These are phyloP conservation scores for Ibidorhyncha struthersii DNA, from an alignment of 2,113 vertebrate genomes.

Conservation along the genomic window DNA sequence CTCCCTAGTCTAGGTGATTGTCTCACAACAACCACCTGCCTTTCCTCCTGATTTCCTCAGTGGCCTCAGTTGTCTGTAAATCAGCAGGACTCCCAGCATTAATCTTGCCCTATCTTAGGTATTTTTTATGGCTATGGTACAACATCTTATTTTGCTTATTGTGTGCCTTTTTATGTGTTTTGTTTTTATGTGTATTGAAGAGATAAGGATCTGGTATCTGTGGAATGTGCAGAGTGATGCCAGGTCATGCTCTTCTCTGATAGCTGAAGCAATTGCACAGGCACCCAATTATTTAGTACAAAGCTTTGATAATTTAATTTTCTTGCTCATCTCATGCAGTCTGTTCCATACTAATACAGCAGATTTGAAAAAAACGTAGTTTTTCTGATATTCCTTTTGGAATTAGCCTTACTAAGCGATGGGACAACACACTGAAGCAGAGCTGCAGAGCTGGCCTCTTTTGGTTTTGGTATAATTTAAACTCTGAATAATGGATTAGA, in stretches of 20 bases:
- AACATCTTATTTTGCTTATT: background rate
- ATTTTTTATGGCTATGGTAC: background rate
- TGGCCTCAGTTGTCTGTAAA: background rate
- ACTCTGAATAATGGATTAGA: background rate
- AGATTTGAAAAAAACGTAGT: background rate
- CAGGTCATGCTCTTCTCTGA: conserved; percentile 54
- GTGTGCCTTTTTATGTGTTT: background rate
- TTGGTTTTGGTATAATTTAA: background rate
- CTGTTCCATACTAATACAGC: conserved; percentile 55
- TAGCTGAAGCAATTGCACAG: conserved; percentile 55
- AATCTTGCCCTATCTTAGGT: background rate
- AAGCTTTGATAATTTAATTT: conserved; percentile 66
- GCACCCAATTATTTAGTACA: conserved; percentile 71
- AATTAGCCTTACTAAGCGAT: background rate
- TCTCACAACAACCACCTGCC: background rate
- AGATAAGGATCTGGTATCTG: background rate
- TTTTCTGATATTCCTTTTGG: background rate
- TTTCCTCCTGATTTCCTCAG: background rate
- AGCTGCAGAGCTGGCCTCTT: background rate
- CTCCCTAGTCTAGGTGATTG: background rate
- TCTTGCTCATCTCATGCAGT: conserved; percentile 42
- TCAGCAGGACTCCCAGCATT: background rate
- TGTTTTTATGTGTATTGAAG: background rate
- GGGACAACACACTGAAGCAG: background rate
- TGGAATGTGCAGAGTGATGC: conserved; percentile 34